phyloP scores from a whole-genome alignment of 2,113 vertebrate species.

The Phyllostomus hastatus region DNA sequence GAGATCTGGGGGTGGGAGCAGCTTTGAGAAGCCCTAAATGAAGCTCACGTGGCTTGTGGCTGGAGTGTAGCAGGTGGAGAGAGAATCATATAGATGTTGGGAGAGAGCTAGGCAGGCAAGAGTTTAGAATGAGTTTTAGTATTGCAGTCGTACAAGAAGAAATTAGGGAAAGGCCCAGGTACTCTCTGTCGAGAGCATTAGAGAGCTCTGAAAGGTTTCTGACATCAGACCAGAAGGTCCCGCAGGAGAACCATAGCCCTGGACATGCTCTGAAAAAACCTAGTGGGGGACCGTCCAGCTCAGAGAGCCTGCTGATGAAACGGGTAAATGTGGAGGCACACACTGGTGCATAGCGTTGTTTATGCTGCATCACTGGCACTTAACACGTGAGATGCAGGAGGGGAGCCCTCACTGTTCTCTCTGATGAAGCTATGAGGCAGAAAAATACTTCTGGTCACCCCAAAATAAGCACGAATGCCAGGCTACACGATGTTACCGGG shows the following conservation, averaged over 20 bases:
- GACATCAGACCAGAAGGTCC: neutral
- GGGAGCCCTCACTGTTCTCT: neutral
- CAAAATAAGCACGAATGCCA: neutral
- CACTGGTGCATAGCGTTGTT: neutral
- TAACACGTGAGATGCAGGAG: neutral
- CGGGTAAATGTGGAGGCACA: neutral
- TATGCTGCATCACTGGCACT: rapidly evolving
- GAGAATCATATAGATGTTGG: neutral
- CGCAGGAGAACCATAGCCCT: neutral
- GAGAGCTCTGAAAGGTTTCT: neutral
- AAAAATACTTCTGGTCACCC: neutral
- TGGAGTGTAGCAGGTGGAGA: neutral
- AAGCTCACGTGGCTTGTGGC: neutral
- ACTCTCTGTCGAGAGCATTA: neutral
- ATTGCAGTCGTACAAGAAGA: neutral
- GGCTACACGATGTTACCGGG: neutral
- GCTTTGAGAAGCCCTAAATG: neutral
- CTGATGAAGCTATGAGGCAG: neutral
- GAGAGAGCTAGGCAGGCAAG: neutral
- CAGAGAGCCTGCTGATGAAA: neutral
- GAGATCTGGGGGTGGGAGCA: neutral
- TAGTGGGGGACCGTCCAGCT: neutral
- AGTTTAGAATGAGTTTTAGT: neutral
- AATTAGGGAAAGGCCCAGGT: neutral
- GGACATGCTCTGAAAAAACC: neutral